These are phyloP conservation scores for Chrysomallon squamiferum DNA, from an alignment of 1,140 invertebrate genomes.

Conservation along the genomic window DNA sequence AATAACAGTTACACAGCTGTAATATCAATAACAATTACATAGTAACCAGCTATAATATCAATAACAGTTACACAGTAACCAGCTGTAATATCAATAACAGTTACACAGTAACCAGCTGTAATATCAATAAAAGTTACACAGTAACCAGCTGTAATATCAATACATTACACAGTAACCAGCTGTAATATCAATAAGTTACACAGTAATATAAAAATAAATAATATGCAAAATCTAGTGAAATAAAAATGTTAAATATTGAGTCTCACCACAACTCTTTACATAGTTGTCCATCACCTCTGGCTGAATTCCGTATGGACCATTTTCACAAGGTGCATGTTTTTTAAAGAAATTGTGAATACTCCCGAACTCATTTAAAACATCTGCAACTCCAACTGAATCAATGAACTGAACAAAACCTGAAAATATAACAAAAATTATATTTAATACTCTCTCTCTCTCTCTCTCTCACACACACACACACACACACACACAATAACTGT, in stretches of 20 bases:
- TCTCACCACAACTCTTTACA: constrained; percentile 88
- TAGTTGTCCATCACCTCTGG: constrained; percentile 98
- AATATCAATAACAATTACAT: too few relatives aligned
- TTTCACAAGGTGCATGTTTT: constrained; percentile 87
- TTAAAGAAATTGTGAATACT: constrained; percentile 73
- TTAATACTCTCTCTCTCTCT: too few relatives aligned
- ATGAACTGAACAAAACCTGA: constrained; percentile 92
- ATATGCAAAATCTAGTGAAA: background rate
- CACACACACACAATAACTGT: too few relatives aligned
- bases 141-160: background rate
- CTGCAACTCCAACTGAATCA: constrained; percentile 91
- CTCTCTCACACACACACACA: too few relatives aligned
- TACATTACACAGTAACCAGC: too few relatives aligned
- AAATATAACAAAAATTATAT: constrained; percentile 31
- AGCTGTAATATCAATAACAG: too few relatives aligned
- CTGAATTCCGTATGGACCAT: constrained; percentile 86
- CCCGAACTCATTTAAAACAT: constrained; percentile 86
- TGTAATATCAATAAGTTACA: too few relatives aligned
- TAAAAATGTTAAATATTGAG: background rate
- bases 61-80: too few relatives aligned
- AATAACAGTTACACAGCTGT: too few relatives aligned
- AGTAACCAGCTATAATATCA: too few relatives aligned
- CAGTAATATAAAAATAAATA: too few relatives aligned
- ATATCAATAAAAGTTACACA: background rate
- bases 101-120: too few relatives aligned